These are phyloP conservation scores for Tetramorium parvispinum DNA, from an alignment of 1,140 invertebrate species.

Conservation along the genomic window DNA sequence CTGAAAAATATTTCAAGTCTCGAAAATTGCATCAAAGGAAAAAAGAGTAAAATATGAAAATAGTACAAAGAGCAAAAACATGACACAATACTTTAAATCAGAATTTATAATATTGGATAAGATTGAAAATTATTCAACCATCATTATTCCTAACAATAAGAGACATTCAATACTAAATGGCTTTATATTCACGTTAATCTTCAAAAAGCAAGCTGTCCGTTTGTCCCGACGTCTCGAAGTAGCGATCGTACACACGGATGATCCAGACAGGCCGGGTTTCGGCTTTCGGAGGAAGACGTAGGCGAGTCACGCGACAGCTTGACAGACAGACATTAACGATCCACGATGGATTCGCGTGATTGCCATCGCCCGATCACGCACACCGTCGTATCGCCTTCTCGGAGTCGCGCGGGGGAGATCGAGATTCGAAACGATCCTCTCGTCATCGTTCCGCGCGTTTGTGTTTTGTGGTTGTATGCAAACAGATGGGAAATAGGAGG, in stretches of 20 bases:
- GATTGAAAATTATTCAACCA: background rate
- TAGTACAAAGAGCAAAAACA: background rate
- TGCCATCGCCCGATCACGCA: constrained; percentile 70
- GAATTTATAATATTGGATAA: background rate
- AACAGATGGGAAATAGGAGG: background rate
- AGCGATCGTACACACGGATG: constrained; percentile 37
- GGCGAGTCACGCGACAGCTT: constrained; percentile 71
- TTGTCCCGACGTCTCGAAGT: constrained; percentile 23
- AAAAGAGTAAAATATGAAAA: background rate
- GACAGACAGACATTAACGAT: constrained; percentile 76
- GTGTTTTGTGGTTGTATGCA: constrained; percentile 18
- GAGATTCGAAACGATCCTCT: constrained; percentile 66
- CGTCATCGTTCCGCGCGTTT: constrained; percentile 20
- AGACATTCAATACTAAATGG: constrained; percentile 1
- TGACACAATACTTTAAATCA: background rate
- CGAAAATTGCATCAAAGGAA: background rate
- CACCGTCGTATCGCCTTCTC: constrained; percentile 57
- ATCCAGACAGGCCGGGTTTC: constrained; percentile 50
- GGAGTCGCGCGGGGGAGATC: constrained; percentile 66
- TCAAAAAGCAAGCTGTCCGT: constrained; percentile 29
- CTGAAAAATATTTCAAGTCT: background rate
- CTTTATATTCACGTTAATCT: constrained; percentile 15
- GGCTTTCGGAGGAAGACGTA: constrained; percentile 72
- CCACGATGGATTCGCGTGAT: constrained; percentile 73
- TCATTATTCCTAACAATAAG: background rate